Base-by-base conservation (phyloP, 2,113 vertebrate species). In the Otis tarda region DNA sequence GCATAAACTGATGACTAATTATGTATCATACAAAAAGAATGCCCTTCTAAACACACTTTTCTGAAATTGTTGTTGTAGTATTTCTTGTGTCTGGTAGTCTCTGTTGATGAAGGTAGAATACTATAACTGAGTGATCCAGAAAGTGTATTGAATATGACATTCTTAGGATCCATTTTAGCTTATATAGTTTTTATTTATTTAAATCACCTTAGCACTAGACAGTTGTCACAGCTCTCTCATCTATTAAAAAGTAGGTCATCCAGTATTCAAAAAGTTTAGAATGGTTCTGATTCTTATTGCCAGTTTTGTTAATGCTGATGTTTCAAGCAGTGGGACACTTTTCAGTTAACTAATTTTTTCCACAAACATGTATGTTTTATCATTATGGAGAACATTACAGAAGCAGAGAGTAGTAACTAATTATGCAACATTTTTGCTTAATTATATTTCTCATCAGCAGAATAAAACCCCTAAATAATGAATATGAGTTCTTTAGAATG, bases 391-490 rank as follows among this genome's bases (percentile, higher is more conserved):
- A 87, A 53, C 17, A 60, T 83, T 61, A 65, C 9, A 73, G 89
- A 90, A 83, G 7, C 30, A 81, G 53, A 69, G 15, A 94, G 37
- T 76, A 78, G 45, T 52, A 96, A 82, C 39, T 78, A 95, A 89
- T 92, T 93, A 78, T 69, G 13, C 22, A 83, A 47, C 7, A 30
- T 73, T 41, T 93, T 76, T 87, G 24, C 71, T 82, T 94, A 87
- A 93, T 91, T 95, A 75, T 82, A 61, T 76, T 91, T 87, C 59
- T 83, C 41, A 85, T 83, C 63, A 87, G 37, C 43, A 92, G 85
- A 95, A 88, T 81, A 92, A 95, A 89, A 24, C 53, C 21, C 2
- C 55, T 91, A 90, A 96, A 89, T 81, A 93, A 95, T 71, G 41
- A 94, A 94, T 22, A 76, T 2, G 6, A 69, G 37, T 56, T 83